A percentile compares a stretch with the other conserved stretches of the same genome.
Evolutionary conservation across 1,140 invertebrate species (phyloP).

Genomic region (Drosophila pectinifera): DNA sequence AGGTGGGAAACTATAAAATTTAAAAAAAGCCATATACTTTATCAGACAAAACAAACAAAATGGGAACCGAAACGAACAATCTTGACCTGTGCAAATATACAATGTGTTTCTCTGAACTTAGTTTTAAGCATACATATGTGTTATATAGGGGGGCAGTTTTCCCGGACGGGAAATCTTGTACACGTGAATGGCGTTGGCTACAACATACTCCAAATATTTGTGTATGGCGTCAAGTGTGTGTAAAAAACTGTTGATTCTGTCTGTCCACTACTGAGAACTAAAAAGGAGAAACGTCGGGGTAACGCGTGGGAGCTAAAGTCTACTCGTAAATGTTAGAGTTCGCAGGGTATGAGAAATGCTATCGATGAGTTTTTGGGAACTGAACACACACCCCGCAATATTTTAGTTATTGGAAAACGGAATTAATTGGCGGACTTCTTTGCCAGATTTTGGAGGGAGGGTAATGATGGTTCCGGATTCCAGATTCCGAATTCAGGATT

Average conservation of each 20-base stretch:
- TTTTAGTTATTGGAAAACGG: conserved; percentile 12
- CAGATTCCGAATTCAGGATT: not conserved
- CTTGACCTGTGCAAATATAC: not conserved
- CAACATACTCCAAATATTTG: conserved; percentile 7
- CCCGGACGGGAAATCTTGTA: conserved; percentile 7
- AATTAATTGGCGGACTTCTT: conserved; percentile 1
- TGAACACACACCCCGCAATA: conserved; percentile 19
- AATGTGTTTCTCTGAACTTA: not conserved
- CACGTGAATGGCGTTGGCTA: conserved; percentile 22
- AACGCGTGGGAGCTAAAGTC: conserved; percentile 6
- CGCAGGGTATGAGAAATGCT: conserved; percentile 41
- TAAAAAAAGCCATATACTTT: not conserved
- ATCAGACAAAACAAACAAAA: not conserved
- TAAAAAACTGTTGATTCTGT: conserved; percentile 4
- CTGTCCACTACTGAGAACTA: conserved; percentile 33
- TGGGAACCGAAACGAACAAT: not conserved
- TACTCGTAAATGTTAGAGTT: conserved; percentile 29
- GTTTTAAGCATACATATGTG: conserved; percentile 12
- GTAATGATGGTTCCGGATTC: not conserved
- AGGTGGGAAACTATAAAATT: too few species aligned
- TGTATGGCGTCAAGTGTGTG: conserved; percentile 32
- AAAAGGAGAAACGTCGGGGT: not conserved
- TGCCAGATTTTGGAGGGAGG: conserved; percentile 3
- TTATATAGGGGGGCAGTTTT: conserved; percentile 10
- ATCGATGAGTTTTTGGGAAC: conserved; percentile 34